Evolutionary conservation across 1,140 invertebrate genomes (phyloP).

Genomic region (Brachionus manjavacas): DNA sequence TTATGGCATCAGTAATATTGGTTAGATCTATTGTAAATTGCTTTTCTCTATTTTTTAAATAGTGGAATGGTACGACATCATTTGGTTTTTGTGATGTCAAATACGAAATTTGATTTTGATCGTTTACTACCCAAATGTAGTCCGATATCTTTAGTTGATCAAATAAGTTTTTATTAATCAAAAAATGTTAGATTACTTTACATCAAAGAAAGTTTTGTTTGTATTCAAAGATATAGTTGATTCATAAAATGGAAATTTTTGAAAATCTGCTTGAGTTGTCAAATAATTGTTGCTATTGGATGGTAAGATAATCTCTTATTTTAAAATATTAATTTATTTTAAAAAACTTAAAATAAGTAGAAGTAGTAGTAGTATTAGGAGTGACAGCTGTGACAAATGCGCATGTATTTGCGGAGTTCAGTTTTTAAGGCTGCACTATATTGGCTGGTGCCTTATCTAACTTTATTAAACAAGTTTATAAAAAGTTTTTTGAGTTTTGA

Average conservation of each 20-base stretch:
- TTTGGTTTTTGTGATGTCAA: background rate
- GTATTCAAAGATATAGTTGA: background rate
- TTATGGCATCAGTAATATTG: background rate
- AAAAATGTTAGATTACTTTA: background rate
- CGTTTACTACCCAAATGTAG: background rate
- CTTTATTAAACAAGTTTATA: too few species aligned
- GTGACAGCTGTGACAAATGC: too few species aligned
- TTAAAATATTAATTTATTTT: background rate
- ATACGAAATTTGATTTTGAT: background rate
- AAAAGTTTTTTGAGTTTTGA: too few species aligned
- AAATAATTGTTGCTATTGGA: background rate
- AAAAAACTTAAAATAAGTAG: too few species aligned
- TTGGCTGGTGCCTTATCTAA: too few species aligned
- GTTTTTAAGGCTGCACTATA: too few species aligned
- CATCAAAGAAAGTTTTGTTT: background rate
- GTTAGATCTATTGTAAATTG: background rate
- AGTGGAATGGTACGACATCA: background rate
- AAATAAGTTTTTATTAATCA: background rate
- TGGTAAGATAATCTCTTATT: background rate
- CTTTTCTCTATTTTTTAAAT: background rate
- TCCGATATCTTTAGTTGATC: background rate
- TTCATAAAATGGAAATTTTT: background rate
- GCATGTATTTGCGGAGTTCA: too few species aligned
- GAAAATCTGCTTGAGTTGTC: background rate
- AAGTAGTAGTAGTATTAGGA: too few species aligned